phyloP scores from a whole-genome alignment of 2,113 vertebrate species.

The Phocoena sinus region DNA sequence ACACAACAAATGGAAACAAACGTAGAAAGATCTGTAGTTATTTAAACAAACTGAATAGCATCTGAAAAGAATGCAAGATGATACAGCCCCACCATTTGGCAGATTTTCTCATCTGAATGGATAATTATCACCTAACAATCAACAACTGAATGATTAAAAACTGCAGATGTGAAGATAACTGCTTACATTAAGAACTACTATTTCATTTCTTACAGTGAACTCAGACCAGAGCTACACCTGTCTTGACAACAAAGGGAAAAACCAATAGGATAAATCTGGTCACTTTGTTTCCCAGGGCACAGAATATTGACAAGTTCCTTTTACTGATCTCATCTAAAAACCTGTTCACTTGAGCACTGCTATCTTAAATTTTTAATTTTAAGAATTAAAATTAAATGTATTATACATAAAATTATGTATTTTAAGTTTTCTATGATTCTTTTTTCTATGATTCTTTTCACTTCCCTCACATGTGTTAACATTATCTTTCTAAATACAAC shows the following conservation, averaged over 20 bases:
- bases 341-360: not conserved
- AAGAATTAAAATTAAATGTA: not conserved
- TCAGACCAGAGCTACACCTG: constrained; percentile 35
- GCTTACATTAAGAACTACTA: constrained; percentile 36
- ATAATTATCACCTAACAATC: constrained; percentile 66
- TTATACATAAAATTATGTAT: not conserved
- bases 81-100: constrained; percentile 31
- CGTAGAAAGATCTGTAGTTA: constrained; percentile 45
- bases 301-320: not conserved
- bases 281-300: not conserved
- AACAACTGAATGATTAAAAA: constrained; percentile 2
- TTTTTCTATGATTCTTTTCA: not conserved
- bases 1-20: constrained; percentile 61
- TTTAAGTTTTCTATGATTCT: not conserved
- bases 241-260: not conserved
- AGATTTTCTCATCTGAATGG: constrained; percentile 27
- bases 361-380: not conserved
- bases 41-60: constrained; percentile 55
- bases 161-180: constrained; percentile 45
- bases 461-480: not conserved
- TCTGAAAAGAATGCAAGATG: constrained; percentile 35
- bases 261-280: not conserved
- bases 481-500: constrained; percentile 20
- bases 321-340: not conserved
- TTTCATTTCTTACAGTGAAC: constrained; percentile 6